These are phyloP conservation scores for Dermochelys coriacea DNA, from an alignment of 2,797 vertebrate species.

Conservation along the genomic window DNA sequence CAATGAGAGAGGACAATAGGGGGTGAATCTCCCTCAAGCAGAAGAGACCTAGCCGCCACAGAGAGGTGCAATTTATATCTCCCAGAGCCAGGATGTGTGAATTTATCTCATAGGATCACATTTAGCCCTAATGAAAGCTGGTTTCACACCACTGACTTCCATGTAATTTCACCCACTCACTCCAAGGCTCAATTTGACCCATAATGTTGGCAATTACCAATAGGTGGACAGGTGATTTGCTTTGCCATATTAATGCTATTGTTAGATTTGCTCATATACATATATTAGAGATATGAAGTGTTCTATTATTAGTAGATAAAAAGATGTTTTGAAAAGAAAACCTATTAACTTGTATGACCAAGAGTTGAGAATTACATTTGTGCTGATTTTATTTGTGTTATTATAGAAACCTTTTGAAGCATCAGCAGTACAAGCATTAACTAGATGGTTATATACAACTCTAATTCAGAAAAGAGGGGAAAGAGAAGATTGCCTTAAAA, in stretches of 20 bases:
- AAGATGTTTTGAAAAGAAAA: background rate
- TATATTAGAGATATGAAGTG: background rate
- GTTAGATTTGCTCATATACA: background rate
- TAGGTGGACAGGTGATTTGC: background rate
- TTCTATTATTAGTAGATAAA: background rate
- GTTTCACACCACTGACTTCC: background rate
- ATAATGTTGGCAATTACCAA: background rate
- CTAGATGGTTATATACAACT: constrained; percentile 4
- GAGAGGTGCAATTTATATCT: fast-evolving
- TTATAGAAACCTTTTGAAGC: constrained; percentile 12
- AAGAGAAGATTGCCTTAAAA: background rate
- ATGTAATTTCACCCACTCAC: background rate
- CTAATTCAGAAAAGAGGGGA: background rate
- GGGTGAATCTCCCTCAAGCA: background rate
- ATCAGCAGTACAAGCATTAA: constrained; percentile 17
- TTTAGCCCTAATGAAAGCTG: background rate
- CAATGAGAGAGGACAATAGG: background rate
- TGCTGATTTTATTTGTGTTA: background rate
- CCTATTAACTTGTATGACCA: background rate
- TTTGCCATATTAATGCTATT: background rate
- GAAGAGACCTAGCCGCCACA: background rate
- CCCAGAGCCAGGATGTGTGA: too few relatives aligned
- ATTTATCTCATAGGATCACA: background rate
- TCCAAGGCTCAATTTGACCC: background rate
- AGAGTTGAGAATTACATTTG: constrained; percentile 35